Evolutionary conservation across 1,140 invertebrate genomes (phyloP).

Genomic region (Ctenoplectra terminalis): DNA sequence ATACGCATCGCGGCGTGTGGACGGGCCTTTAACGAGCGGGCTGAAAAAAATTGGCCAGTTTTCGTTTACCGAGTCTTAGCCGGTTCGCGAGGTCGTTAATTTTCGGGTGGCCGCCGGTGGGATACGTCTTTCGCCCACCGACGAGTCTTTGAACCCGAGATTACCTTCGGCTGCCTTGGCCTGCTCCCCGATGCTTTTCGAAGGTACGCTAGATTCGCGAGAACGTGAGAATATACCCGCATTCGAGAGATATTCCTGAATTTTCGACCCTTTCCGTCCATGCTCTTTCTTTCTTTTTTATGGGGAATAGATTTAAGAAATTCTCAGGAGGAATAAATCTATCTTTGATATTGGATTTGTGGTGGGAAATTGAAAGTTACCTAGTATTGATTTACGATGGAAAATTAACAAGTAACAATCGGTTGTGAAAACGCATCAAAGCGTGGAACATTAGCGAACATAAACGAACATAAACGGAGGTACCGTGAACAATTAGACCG

Average conservation of each 20-base stretch:
- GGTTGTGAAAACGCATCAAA: not conserved
- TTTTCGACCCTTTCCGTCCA: not conserved
- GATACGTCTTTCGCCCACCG: conserved; percentile 62
- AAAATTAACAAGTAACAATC: not conserved
- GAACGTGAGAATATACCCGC: conserved; percentile 18
- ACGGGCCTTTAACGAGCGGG: conserved; percentile 64
- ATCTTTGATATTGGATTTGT: too few species aligned
- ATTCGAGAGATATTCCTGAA: not conserved
- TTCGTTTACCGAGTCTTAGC: conserved; percentile 72
- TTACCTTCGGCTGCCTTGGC: conserved; percentile 49
- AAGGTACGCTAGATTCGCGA: conserved; percentile 42
- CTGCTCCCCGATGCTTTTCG: conserved; percentile 24
- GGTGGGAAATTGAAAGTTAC: too few species aligned
- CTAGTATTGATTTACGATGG: not conserved
- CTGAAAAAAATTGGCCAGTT: conserved; percentile 68
- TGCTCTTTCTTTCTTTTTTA: not conserved
- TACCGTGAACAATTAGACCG: not conserved
- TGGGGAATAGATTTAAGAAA: too few species aligned
- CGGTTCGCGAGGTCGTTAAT: conserved; percentile 73
- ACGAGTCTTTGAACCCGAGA: conserved; percentile 62
- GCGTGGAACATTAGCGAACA: not conserved
- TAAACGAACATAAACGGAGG: not conserved
- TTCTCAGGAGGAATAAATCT: too few species aligned
- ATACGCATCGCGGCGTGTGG: conserved; percentile 31
- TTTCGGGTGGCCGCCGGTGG: conserved; percentile 67